Conservation (phyloP, 2,113 vertebrate species). For the Colaptes auratus region DNA sequence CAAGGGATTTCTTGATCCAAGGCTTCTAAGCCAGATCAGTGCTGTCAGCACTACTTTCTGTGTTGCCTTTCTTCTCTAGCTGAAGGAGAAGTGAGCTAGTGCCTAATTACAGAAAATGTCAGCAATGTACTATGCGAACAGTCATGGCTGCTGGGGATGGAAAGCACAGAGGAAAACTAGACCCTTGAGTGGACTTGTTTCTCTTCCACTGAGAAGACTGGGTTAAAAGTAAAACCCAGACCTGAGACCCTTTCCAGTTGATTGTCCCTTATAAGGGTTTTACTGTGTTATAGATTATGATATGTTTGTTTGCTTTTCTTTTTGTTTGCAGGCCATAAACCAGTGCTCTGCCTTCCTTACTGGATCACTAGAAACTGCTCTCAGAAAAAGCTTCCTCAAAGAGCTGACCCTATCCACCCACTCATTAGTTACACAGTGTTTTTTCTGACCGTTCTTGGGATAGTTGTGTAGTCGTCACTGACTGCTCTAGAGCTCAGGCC, state of each 20-base stretch:
- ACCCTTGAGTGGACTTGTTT: background rate
- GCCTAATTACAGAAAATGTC: background rate
- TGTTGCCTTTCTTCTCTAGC: background rate
- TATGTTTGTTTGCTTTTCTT: background rate
- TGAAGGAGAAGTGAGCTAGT: background rate
- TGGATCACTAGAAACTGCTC: background rate
- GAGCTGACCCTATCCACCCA: rapidly evolving
- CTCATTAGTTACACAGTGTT: rapidly evolving
- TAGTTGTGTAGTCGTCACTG: rapidly evolving
- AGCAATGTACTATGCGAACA: background rate
- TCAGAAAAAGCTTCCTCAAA: background rate
- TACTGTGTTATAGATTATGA: background rate
- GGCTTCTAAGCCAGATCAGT: background rate
- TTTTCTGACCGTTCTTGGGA: background rate
- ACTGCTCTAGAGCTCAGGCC: background rate
- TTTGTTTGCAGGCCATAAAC: background rate
- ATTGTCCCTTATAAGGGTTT: background rate
- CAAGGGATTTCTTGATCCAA: background rate
- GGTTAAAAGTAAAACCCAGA: background rate
- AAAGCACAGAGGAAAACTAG: background rate
- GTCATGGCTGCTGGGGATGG: background rate
- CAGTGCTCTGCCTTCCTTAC: background rate
- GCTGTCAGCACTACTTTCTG: background rate
- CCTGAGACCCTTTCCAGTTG: background rate
- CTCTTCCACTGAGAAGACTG: background rate